A percentile compares a stretch with the other conserved stretches of the same genome.
Evolutionary conservation across 1,140 invertebrate species (phyloP).

Genomic region (Argopecten irradians): DNA sequence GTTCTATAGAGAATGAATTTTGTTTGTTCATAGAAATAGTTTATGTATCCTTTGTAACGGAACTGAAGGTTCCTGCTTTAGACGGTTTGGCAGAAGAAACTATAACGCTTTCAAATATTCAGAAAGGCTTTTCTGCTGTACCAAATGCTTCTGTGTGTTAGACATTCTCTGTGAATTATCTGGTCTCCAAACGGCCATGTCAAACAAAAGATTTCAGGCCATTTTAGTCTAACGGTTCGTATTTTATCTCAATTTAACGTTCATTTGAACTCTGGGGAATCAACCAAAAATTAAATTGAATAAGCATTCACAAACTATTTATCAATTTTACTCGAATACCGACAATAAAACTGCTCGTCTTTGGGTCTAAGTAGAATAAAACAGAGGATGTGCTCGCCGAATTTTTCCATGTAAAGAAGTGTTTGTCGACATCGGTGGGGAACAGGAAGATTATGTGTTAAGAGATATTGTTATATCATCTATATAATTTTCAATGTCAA

Average conservation of each 20-base stretch:
- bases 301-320: not conserved
- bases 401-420: no score
- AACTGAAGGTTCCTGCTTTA: no score
- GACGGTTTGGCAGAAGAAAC: no score
- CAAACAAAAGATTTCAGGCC: not conserved
- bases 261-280: not conserved
- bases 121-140: no score
- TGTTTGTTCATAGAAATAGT: no score
- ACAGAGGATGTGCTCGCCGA: not conserved
- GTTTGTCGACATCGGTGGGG: not conserved
- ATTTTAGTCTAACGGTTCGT: not conserved
- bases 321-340: not conserved
- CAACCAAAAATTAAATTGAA: constrained; percentile 10
- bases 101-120: no score
- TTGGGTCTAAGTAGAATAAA: not conserved
- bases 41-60: no score
- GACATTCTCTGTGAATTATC: not conserved
- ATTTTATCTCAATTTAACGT: constrained; percentile 4
- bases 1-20: no score
- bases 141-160: not conserved
- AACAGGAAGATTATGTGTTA: not conserved
- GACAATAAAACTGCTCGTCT: not conserved
- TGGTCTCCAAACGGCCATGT: not conserved
- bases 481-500: no score
- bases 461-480: not conserved